Evolutionary conservation across 2,888 invertebrate species (phyloP).

Genomic region (Molanna angustata): DNA sequence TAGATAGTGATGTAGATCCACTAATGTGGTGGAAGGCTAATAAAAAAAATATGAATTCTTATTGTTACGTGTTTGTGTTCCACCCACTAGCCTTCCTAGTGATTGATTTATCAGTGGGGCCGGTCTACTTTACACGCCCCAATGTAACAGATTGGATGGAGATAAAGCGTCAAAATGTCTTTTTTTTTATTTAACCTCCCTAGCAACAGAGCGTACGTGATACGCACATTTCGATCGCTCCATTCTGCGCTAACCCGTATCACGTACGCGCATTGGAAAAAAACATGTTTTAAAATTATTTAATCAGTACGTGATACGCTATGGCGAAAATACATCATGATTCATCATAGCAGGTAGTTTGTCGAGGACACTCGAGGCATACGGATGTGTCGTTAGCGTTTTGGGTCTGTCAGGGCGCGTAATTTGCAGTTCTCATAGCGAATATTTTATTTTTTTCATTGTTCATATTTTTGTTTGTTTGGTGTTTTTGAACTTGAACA

Average conservation of each 20-base stretch:
- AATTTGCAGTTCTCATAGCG: not conserved
- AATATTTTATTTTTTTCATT: constrained; percentile 2
- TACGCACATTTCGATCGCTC: not conserved
- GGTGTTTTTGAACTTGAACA: not conserved
- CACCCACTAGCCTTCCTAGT: too few species aligned
- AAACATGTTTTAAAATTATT: not conserved
- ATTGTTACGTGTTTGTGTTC: too few species aligned
- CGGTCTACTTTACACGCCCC: too few species aligned
- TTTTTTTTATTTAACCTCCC: constrained; percentile 9
- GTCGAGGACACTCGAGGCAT: not conserved
- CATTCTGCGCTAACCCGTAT: constrained; percentile 4
- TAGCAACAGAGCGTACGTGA: constrained; percentile 5
- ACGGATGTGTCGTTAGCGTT: not conserved
- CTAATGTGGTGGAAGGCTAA: too few species aligned
- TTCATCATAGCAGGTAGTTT: not conserved
- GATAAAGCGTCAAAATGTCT: too few species aligned
- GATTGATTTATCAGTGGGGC: too few species aligned
- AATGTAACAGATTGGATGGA: too few species aligned
- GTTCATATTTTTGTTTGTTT: not conserved
- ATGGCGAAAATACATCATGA: not conserved
- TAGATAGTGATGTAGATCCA: too few species aligned
- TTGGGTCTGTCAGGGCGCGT: not conserved
- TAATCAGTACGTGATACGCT: not conserved
- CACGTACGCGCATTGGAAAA: constrained; percentile 11
- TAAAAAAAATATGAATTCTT: too few species aligned